Conservation (phyloP, 2,797 vertebrate genomes). For the Syngnathus rostellatus region DNA sequence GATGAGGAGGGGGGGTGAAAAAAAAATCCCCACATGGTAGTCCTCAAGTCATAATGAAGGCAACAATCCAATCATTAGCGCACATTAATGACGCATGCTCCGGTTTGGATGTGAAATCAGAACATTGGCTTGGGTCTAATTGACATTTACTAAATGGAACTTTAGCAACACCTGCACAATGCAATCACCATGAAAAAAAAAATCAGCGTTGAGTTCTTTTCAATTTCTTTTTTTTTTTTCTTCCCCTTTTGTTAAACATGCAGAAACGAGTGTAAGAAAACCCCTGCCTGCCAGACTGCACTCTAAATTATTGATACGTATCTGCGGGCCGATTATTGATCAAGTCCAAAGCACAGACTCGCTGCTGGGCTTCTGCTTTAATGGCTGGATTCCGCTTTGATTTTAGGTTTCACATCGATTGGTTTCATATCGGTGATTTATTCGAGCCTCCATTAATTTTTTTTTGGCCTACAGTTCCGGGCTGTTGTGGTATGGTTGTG, state of each 20-base stretch:
- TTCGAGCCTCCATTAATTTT: conserved; percentile 17
- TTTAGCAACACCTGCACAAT: neutral
- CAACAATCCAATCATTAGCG: conserved; percentile 40
- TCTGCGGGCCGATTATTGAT: conserved; percentile 65
- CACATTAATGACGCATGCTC: conserved; percentile 39
- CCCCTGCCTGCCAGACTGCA: conserved; percentile 17
- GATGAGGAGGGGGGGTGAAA: too few relatives aligned
- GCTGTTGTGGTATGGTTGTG: conserved; percentile 9
- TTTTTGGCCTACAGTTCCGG: conserved; percentile 10
- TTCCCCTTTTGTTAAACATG: neutral
- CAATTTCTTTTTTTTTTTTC: neutral
- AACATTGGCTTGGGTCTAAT: conserved; percentile 18
- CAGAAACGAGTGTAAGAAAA: neutral
- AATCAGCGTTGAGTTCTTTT: too few relatives aligned
- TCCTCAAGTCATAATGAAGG: conserved; percentile 64
- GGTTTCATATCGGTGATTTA: conserved; percentile 23
- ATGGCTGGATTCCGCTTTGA: conserved; percentile 42
- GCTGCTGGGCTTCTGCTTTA: conserved; percentile 29
- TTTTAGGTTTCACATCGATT: conserved; percentile 35
- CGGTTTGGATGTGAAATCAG: conserved; percentile 24
- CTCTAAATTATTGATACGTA: conserved; percentile 63
- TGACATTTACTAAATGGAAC: conserved; percentile 17
- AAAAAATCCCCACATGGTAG: conserved; percentile 41
- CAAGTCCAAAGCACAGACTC: conserved; percentile 37
- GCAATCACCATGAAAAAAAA: too few relatives aligned